Conservation (phyloP, 2,797 vertebrate species). For the Dermochelys coriacea region DNA sequence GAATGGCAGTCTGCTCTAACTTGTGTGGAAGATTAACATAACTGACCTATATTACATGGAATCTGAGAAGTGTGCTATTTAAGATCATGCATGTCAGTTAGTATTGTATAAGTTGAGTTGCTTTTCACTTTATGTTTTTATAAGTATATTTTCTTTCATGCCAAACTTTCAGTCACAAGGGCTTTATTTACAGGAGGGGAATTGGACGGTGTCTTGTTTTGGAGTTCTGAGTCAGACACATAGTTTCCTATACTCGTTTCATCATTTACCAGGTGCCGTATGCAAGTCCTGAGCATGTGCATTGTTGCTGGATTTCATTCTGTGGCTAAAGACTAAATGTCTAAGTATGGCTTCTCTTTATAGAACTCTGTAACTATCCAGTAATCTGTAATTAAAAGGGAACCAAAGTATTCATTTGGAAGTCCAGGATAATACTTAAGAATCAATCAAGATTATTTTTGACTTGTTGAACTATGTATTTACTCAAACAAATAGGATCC, state of each 20-base stretch:
- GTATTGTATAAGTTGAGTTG: not conserved
- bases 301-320: slow-evolving; percentile 48
- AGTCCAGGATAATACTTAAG: slow-evolving; percentile 53
- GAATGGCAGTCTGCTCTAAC: not conserved
- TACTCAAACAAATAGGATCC: slow-evolving; percentile 47
- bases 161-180: not conserved
- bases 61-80: not conserved
- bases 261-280: slow-evolving; percentile 47
- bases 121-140: not conserved
- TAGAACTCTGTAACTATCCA: slow-evolving; percentile 29
- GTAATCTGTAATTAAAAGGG: slow-evolving; percentile 71
- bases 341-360: slow-evolving; percentile 68
- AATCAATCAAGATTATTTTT: slow-evolving; percentile 51
- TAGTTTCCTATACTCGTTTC: slow-evolving; percentile 45
- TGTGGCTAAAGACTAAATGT: slow-evolving; percentile 43
- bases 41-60: not conserved
- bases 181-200: not conserved
- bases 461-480: slow-evolving; percentile 39
- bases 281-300: not conserved
- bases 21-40: not conserved
- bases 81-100: not conserved
- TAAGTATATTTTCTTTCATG: not conserved
- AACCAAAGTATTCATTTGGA: slow-evolving; percentile 54
- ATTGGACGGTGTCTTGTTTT: not conserved
- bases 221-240: not conserved